A percentile compares a stretch with the other conserved stretches of the same genome.
These are phyloP conservation scores for Geopemphigus sp. DNA, from an alignment of 1,140 invertebrate species.

Conservation along the genomic window DNA sequence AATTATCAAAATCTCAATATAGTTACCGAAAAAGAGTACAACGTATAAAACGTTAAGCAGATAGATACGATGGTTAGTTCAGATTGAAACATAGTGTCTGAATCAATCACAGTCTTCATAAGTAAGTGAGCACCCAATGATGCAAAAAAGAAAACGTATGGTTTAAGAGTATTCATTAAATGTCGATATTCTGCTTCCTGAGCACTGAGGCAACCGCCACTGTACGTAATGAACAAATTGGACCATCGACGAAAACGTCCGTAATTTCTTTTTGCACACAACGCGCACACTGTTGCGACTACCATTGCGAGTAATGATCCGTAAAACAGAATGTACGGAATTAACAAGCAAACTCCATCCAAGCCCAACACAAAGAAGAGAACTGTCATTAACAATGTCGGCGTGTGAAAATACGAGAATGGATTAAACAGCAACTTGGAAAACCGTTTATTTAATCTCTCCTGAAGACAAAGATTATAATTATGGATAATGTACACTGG, in stretches of 20 bases:
- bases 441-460: constrained; percentile 37
- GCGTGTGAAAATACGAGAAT: constrained; percentile 46
- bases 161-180: constrained; percentile 76
- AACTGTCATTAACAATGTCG: constrained; percentile 53
- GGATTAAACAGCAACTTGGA: constrained; percentile 46
- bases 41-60: constrained; percentile 69
- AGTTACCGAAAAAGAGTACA: constrained; percentile 64
- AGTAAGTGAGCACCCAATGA: constrained; percentile 71
- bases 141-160: constrained; percentile 75
- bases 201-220: constrained; percentile 64
- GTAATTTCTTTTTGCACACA: constrained; percentile 54
- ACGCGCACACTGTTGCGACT: constrained; percentile 57
- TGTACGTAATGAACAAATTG: constrained; percentile 71
- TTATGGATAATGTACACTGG: constrained; percentile 54
- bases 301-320: constrained; percentile 56
- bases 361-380: constrained; percentile 56
- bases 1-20: background rate
- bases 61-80: constrained; percentile 75
- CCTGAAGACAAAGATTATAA: constrained; percentile 47
- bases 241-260: constrained; percentile 63
- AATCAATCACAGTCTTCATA: constrained; percentile 72
- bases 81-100: constrained; percentile 76
- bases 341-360: constrained; percentile 54
- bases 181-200: constrained; percentile 77
- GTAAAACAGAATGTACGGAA: constrained; percentile 57